Base-by-base conservation (phyloP, 2,797 vertebrate species). In the Cetoscarus ocellatus region DNA sequence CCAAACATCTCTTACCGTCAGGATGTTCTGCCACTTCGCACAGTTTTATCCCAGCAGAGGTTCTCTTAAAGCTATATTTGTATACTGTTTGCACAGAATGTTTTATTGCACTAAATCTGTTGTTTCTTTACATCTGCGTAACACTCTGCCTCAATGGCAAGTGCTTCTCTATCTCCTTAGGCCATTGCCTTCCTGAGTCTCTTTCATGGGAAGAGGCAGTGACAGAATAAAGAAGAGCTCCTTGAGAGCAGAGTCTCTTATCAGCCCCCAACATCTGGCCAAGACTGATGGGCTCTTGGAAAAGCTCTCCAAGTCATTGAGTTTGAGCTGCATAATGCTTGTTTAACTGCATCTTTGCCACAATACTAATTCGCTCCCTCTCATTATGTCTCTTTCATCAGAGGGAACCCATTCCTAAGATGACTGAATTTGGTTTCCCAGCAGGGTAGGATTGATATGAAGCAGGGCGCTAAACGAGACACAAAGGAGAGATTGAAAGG, bases 251-350 rank as follows among this genome's bases (percentile, higher is more conserved):
- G 62, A 83, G 75, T 84, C 79, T 87, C 79, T 93, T 93, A 93
- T 94, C 92, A 82, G 72, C 64, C 68, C 82, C 75, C 84, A 90
- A 89, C 91, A 94, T 94, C 91, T 91, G 92, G 91, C 86, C 86
- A 87, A 89, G 87, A 92, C 86, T 90, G 92, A 93, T 90, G 86
- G 91, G 89, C 82, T 90, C 85, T 88, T 82, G 80, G 83, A 92
- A 87, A 62, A 81, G 84, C 83, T 81, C 72, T 90, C 77, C 75
- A 89, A 92, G 92, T 90, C 88, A 90, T 74, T 83, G 88, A 88
- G 89, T 88, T 88, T 85, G 82, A 88, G 88, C 85, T 83, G 75
- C 85, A 88, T 87, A 84, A 91, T 86, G 83, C 86, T 90, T 88
- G 82, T 91, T 89, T 92, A 88, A 93, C 85, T 82, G 85, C 87